Conservation (phyloP, 2,797 vertebrate genomes). For the Alauda arvensis region DNA sequence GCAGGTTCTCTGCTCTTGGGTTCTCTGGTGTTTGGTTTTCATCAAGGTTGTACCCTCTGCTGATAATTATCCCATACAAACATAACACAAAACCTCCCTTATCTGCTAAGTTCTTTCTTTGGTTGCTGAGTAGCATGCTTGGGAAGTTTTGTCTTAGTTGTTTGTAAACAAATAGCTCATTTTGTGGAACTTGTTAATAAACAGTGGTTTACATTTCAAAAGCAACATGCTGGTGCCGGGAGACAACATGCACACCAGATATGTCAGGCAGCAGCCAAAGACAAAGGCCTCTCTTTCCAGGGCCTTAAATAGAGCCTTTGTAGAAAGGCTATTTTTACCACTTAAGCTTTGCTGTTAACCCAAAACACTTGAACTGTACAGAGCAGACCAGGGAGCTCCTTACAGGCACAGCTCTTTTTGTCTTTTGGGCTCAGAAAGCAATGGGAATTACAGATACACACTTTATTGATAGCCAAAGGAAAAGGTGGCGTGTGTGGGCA, state of each 20-base stretch:
- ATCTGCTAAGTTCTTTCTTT: background rate
- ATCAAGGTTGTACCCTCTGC: background rate
- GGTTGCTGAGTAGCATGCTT: background rate
- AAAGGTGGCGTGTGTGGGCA: background rate
- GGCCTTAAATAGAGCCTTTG: constrained; percentile 36
- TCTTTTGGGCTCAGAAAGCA: background rate
- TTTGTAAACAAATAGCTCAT: constrained; percentile 12
- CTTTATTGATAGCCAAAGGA: background rate
- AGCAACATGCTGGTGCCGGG: background rate
- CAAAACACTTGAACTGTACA: background rate
- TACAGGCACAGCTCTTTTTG: background rate
- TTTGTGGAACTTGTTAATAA: constrained; percentile 28
- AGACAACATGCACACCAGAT: background rate
- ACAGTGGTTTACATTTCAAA: constrained; percentile 16
- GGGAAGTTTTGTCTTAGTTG: background rate
- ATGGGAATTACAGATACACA: rapidly evolving
- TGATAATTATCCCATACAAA: background rate
- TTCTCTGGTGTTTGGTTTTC: background rate
- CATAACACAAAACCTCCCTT: background rate
- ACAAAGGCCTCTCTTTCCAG: constrained; percentile 32
- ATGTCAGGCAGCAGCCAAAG: background rate
- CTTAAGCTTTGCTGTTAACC: constrained; percentile 11
- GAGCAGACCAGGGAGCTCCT: background rate
- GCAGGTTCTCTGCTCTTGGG: background rate
- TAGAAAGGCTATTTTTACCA: constrained; percentile 13